Evolutionary conservation across 2,888 invertebrate species (phyloP), one percentile per base, ranked within the genome.

Genomic region (Erynnis tages): DNA sequence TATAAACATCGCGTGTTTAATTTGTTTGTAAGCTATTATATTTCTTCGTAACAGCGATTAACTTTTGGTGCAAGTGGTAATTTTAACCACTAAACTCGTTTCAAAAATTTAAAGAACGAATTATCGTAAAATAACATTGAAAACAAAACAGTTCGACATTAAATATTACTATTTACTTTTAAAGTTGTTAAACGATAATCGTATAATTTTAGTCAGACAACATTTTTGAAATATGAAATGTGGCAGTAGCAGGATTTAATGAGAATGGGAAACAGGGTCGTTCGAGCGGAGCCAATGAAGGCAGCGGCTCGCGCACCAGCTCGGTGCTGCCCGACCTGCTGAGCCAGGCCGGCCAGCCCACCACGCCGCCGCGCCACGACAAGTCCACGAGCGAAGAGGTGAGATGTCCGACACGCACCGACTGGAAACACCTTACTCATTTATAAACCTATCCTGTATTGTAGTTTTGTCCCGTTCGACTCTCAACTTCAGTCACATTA

Each of bases 311-410:
- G 19, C 92, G 97, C 61, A 96, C 96, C 60, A 97, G 96, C 89
- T 96, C 96, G 49, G 98, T 98, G 52, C 91, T 98, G 65, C 98
- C 98, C 48, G 98, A 98, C 91, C 92, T 98, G 66, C 93, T 98
- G 63, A 98, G 97, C 76, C 97, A 96, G 90, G 95, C 95, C 55
- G 93, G 93, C 54, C 93, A 93, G 76, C 95, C 95, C 57, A 96
- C 95, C 62, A 96, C 96, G 25, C 96, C 97, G 55, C 94, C 95
- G 67, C 91, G 97, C 47, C 95, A 94, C 77, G 98, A 98, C 90
- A 97, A 97, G 82, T 94, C 96, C 63, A 95, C 96, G 69, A 97
- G 96, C 77, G 98, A 98, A 87, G 98, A 98, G 96, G 98, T 98
- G 91, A 91, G 93, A 56, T 43, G 4, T 40, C 30, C 2, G 7